phyloP scores from a whole-genome alignment of 2,888 invertebrate genomes.

The Leptodirus hochenwartii region DNA sequence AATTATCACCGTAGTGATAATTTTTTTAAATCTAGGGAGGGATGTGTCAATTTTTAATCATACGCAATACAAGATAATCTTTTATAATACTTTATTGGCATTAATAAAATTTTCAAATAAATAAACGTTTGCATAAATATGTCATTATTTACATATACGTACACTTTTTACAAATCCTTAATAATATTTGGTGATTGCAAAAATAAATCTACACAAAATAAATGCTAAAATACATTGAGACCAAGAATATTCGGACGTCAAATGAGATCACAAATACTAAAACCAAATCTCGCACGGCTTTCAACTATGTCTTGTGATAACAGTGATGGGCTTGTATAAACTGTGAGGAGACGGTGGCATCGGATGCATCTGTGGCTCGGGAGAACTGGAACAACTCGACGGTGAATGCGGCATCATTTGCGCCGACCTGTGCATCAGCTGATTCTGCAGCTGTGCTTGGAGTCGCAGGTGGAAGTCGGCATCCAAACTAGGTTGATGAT shows the following conservation, averaged over 20 bases:
- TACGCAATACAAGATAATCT: too few species aligned
- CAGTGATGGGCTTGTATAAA: constrained; percentile 25
- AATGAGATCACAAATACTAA: too few species aligned
- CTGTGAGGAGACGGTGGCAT: constrained; percentile 20
- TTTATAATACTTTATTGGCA: too few species aligned
- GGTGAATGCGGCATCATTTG: constrained; percentile 23
- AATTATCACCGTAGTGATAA: too few species aligned
- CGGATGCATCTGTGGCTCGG: constrained; percentile 23
- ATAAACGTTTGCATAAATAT: constrained; percentile 4
- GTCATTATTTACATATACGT: constrained; percentile 6
- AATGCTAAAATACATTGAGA: too few species aligned
- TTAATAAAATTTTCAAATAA: constrained; percentile 8
- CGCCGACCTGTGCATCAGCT: constrained; percentile 15
- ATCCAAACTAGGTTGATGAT: constrained; percentile 24
- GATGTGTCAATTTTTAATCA: too few species aligned
- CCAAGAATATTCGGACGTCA: too few species aligned
- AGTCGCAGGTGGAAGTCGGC: constrained; percentile 15
- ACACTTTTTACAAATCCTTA: neutral
- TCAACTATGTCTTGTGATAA: constrained; percentile 22
- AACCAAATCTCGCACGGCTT: constrained; percentile 6
- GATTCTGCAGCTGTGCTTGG: constrained; percentile 21
- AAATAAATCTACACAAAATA: neutral
- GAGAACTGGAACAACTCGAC: constrained; percentile 30
- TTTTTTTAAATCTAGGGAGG: too few species aligned
- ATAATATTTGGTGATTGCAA: neutral